Evolutionary conservation across 2,888 invertebrate species (phyloP).

Genomic region (Scaptomyza caliginosa): DNA sequence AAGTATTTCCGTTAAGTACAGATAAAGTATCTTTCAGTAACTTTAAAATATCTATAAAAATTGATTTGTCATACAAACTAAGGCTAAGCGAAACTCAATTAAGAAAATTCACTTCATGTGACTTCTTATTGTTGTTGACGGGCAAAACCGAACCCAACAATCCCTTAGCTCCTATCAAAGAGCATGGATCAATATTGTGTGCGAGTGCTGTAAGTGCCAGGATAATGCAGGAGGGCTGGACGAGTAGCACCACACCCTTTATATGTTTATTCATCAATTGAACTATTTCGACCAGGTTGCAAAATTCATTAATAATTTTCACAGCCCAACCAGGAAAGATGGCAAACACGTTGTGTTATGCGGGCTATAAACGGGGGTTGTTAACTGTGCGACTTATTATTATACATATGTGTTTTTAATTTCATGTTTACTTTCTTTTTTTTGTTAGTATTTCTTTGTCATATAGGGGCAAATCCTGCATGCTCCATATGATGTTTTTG

Average conservation of each 20-base stretch:
- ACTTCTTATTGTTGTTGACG: background rate
- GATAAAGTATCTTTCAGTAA: no score
- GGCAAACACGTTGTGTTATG: conserved; percentile 29
- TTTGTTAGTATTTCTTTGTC: background rate
- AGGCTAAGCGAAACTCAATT: no score
- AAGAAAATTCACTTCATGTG: background rate
- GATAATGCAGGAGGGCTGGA: background rate
- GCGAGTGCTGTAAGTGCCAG: background rate
- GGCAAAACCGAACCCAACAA: background rate
- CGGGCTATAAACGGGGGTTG: conserved; percentile 43
- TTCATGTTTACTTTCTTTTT: conserved; percentile 2
- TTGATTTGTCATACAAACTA: background rate
- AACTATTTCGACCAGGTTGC: conserved; percentile 17
- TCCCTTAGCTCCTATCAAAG: background rate
- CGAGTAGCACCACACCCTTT: background rate
- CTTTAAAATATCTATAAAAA: no score
- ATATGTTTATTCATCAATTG: conserved; percentile 27
- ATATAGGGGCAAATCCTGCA: conserved; percentile 51
- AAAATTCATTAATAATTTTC: conserved; percentile 17
- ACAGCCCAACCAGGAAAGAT: background rate
- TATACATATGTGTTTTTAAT: background rate
- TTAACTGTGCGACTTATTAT: background rate
- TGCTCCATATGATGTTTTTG: conserved; percentile 23
- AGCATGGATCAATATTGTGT: background rate
- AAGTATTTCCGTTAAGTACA: no score